Evolutionary conservation across 2,888 invertebrate species (phyloP).

Genomic region (Trachelus tabidus): DNA sequence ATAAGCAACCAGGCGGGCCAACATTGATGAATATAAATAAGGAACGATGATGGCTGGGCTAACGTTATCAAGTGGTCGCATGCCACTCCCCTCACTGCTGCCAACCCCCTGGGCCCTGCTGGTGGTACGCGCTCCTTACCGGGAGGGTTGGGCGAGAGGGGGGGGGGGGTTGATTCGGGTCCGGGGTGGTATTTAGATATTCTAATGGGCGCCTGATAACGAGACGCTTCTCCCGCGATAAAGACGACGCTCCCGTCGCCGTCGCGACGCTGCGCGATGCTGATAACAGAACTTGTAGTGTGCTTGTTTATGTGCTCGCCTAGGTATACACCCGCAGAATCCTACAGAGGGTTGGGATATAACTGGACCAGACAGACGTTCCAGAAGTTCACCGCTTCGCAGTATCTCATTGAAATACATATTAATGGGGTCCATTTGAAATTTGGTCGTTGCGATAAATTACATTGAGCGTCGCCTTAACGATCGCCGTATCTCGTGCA

Average conservation of each 20-base stretch:
- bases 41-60: slow-evolving; percentile 23
- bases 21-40: slow-evolving; percentile 50
- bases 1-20: slow-evolving; percentile 36
- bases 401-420: too few species aligned
- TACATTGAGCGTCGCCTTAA: too few species aligned
- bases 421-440: too few species aligned
- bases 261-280: slow-evolving; percentile 62
- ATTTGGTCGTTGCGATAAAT: too few species aligned
- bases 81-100: slow-evolving; percentile 23
- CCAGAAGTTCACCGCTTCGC: too few species aligned
- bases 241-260: slow-evolving; percentile 44
- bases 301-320: slow-evolving; percentile 47
- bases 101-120: neutral
- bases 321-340: neutral
- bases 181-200: slow-evolving; percentile 67
- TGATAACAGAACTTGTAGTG: slow-evolving; percentile 57
- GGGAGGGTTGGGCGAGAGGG: neutral
- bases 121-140: neutral
- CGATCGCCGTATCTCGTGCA: too few species aligned
- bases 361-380: too few species aligned
- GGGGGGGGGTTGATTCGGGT: slow-evolving; percentile 35
- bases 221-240: slow-evolving; percentile 51
- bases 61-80: slow-evolving; percentile 47
- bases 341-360: too few species aligned
- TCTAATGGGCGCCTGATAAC: slow-evolving; percentile 66